Conservation (phyloP, 2,113 vertebrate genomes). For the Actenoides lindsayi region DNA sequence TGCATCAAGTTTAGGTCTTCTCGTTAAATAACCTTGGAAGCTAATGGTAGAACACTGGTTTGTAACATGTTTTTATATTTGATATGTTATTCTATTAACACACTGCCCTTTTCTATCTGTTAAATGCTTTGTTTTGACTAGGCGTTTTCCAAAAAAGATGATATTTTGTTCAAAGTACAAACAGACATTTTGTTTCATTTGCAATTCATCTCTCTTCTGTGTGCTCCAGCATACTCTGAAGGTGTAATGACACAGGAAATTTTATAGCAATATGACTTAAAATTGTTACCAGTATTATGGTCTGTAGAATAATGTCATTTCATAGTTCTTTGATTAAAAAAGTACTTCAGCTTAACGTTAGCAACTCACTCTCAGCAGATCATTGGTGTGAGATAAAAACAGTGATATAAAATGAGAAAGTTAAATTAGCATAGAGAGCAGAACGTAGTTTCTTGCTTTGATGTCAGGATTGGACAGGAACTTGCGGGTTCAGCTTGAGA, state of each 20-base stretch:
- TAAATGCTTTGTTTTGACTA: not conserved
- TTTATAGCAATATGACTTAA: not conserved
- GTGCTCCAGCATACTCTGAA: not conserved
- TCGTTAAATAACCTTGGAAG: not conserved
- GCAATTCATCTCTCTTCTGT: not conserved
- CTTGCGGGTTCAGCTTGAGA: not conserved
- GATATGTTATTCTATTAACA: not conserved
- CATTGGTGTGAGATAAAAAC: not conserved
- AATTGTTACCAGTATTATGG: not conserved
- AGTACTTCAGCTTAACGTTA: not conserved
- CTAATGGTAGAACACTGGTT: not conserved
- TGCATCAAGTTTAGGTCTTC: not conserved
- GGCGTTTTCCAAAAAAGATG: not conserved
- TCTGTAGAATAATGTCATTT: not conserved
- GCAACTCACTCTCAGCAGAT: not conserved
- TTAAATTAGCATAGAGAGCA: not conserved
- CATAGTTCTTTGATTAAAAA: not conserved
- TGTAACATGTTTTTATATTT: not conserved
- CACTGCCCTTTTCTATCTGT: not conserved
- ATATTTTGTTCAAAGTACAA: not conserved
- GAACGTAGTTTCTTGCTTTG: not conserved
- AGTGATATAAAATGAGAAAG: not conserved
- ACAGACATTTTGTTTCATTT: not conserved
- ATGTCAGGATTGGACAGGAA: not conserved
- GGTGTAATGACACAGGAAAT: not conserved